Base-by-base conservation (phyloP, 2,888 invertebrate species). In the Idaea dimidiata region DNA sequence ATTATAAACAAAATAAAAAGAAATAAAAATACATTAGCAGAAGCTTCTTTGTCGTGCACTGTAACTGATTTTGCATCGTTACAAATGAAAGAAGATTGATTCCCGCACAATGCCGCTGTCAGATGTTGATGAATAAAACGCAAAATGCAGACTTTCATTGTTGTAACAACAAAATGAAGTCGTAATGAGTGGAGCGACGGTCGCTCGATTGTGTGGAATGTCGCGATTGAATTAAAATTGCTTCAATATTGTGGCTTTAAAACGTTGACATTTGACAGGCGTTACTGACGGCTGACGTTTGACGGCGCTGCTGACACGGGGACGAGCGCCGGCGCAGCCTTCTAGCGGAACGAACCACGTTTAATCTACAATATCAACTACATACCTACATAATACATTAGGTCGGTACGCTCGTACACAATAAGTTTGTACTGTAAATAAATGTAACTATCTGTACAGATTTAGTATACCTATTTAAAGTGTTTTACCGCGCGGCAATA, bases 81-180 rank as follows among this genome's bases (percentile, higher is more conserved):
- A 87, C 81, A 81, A 81, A 82, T 80, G 83, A 80, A 79, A 72
- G 81, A 82, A 88, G 88, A 89, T 91, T 89, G 91, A 91, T 89
- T 88, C 87, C 75, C 72, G 75, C 75, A 91, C 90, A 91, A 89
- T 84, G 80, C 67, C 72, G 80, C 85, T 83, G 91, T 89, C 90
- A 87, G 83, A 81, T 76, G 77, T 75, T 77, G 79, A 79, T 79
- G 86, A 87, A 87, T 87, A 83, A 85, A 87, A 79, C 76, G 80
- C 78, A 70, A 78, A 78, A 74, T 72, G 73, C 72, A 63, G 76
- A 72, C 77, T 67, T 77, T 78, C 79, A 88, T 91, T 91, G 89
- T 91, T 89, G 88, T 88, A 86, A 87, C 81, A 88, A 87, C 84
- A 89, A 91, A 91, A 91, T 91, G 86, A 90, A 91, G 90, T 80